phyloP scores from a whole-genome alignment of 2,888 invertebrate genomes.

The Noctua janthina region DNA sequence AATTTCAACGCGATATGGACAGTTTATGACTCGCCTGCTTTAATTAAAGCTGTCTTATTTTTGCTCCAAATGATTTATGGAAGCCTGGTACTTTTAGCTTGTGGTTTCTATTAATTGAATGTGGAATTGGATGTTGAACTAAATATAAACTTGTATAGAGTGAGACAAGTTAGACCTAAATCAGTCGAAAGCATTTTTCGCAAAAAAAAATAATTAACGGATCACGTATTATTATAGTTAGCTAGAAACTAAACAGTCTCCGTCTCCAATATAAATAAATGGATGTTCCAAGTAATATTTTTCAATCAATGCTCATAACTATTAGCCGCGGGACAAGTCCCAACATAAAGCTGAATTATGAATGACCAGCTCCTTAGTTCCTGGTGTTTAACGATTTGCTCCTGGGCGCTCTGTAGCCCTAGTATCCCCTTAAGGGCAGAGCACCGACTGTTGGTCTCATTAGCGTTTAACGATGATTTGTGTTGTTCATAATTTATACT shows the following conservation, averaged over 20 bases:
- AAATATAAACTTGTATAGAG: neutral
- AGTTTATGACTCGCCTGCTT: conserved; percentile 40
- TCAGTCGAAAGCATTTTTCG: neutral
- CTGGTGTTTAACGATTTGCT: conserved; percentile 62
- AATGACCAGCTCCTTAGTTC: conserved; percentile 61
- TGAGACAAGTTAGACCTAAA: neutral
- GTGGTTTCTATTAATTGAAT: conserved; percentile 13
- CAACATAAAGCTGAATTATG: conserved; percentile 71
- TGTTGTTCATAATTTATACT: conserved; percentile 55
- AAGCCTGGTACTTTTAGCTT: conserved; percentile 35
- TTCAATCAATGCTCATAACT: conserved; percentile 78
- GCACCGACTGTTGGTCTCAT: conserved; percentile 56
- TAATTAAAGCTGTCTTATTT: conserved; percentile 55
- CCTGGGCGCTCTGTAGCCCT: conserved; percentile 38
- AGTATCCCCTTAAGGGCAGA: conserved; percentile 58
- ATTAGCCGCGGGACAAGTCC: conserved; percentile 70
- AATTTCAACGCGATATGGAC: conserved; percentile 38
- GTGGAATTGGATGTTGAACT: conserved; percentile 5
- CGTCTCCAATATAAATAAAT: conserved; percentile 30
- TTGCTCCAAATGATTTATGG: conserved; percentile 45
- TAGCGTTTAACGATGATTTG: conserved; percentile 62
- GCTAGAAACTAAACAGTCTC: neutral
- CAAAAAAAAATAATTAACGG: neutral
- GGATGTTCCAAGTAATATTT: conserved; percentile 71
- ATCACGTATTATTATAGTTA: neutral